Base-by-base conservation (phyloP, 2,888 invertebrate genomes). In the Euzetes globulus region DNA sequence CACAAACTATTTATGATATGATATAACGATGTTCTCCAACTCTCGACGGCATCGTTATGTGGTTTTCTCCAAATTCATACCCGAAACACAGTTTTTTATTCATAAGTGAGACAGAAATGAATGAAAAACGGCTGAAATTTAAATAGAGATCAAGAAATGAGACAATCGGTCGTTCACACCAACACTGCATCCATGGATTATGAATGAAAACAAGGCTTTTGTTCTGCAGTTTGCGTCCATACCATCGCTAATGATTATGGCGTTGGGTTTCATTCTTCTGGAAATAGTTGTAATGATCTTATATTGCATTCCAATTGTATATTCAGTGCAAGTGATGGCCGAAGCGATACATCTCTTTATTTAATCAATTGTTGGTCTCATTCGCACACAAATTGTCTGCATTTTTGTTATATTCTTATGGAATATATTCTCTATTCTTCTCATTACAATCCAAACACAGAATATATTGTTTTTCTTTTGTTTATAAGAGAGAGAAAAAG, bases 381-480 rank as follows among this genome's bases (percentile, higher is more conserved):
- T 68, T 68, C 29, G 55, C 11, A 19, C 27, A 60, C 60, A 60
- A 60, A 60, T 37, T 68, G 41, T 45, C 9, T 45, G 45, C 22
- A 17, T n/a, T 19, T 13, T 29, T 27, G 11, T 60, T 60, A 55
- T 55, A 33, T 33, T 33, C 33, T 33, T 33, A 9, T n/a, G 27
- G 11, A 33, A 41, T 41, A 68, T 63, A 63, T 63, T 37, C 33
- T 29, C 29, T 33, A 60, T 60, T 60, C 25, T 33, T 33, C 33
- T 60, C 15, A 60, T 60, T 60, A 22, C 9, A 3, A 15, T 2
- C 33, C 25, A 55, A 55, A 55, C 55, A 55, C 55, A 63, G 33
- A 41, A 68, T 68, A 68, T 41, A 68, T 68, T 22, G 37, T 68
- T 45, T 68, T 45, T 22, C n/a, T 68, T 55, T 68, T 68, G 68